These are phyloP conservation scores for Macroteleia sp. DNA, from an alignment of 2,888 invertebrate species.

Conservation along the genomic window DNA sequence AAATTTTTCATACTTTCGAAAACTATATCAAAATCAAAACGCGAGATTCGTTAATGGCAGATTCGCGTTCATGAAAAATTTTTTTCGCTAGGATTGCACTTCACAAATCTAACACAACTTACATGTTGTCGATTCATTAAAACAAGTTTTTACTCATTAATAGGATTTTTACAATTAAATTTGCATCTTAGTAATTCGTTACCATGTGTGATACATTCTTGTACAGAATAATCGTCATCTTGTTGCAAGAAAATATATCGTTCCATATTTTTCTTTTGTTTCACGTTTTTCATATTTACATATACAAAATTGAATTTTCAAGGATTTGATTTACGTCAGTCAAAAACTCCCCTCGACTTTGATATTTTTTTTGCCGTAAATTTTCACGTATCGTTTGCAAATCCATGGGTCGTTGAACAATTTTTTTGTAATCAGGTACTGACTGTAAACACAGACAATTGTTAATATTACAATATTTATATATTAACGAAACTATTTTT, in stretches of 20 bases:
- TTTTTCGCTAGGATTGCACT: conserved; percentile 27
- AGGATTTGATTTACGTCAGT: too few relatives aligned
- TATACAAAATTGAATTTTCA: conserved; percentile 27
- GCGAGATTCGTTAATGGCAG: conserved; percentile 34
- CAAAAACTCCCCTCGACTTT: too few relatives aligned
- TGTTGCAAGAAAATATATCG: conserved; percentile 39
- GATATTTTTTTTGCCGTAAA: too few relatives aligned
- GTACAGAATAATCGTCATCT: conserved; percentile 9
- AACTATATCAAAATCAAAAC: conserved; percentile 14
- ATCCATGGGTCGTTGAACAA: too few relatives aligned
- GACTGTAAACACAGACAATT: too few relatives aligned
- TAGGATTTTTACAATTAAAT: conserved; percentile 45
- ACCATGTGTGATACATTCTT: conserved; percentile 13
- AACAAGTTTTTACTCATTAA: conserved; percentile 21
- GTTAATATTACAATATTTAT: too few relatives aligned
- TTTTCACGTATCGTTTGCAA: too few relatives aligned
- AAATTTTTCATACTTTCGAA: conserved; percentile 36
- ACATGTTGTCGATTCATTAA: conserved; percentile 18
- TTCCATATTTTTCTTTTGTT: neutral
- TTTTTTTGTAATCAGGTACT: too few relatives aligned
- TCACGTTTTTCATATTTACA: neutral
- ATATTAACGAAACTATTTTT: too few relatives aligned
- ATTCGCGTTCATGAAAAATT: conserved; percentile 39
- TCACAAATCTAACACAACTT: conserved; percentile 17
- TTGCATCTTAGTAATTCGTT: conserved; percentile 16